These are phyloP conservation scores for Ormia ochracea DNA, from an alignment of 2,888 invertebrate species.

Conservation along the genomic window DNA sequence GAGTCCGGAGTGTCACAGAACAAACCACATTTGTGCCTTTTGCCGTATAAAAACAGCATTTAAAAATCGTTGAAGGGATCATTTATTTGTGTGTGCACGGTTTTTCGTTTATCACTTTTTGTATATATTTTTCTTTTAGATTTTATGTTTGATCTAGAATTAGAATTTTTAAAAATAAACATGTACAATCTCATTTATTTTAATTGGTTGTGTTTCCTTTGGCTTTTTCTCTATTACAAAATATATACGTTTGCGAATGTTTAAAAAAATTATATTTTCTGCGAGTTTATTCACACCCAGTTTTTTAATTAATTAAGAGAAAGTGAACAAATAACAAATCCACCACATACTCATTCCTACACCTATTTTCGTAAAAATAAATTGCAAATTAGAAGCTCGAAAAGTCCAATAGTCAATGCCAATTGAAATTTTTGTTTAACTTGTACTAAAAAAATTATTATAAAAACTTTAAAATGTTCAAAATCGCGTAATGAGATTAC, in stretches of 20 bases:
- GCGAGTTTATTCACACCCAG: conserved; percentile 45
- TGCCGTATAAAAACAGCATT: neutral
- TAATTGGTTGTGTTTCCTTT: conserved; percentile 41
- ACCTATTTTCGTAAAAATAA: conserved; percentile 7
- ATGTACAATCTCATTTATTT: conserved; percentile 45
- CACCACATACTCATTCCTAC: no score
- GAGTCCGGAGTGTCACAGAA: conserved; percentile 17
- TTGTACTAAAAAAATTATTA: neutral
- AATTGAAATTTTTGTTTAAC: neutral
- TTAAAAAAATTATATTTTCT: neutral
- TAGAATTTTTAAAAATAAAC: conserved; percentile 48
- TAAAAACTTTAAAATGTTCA: neutral
- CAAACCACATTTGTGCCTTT: conserved; percentile 15
- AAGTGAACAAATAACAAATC: no score
- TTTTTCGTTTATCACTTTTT: conserved; percentile 3
- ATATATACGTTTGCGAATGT: conserved; percentile 58
- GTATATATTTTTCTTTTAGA: neutral
- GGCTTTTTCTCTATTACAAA: conserved; percentile 24
- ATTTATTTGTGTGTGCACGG: conserved; percentile 40
- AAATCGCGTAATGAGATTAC: no score
- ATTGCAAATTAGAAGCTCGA: neutral
- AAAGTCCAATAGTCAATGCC: conserved; percentile 34
- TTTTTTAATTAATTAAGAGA: conserved; percentile 2
- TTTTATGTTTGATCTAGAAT: conserved; percentile 57
- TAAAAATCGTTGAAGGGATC: conserved; percentile 49